Conservation (phyloP, 2,113 vertebrate species). For the Dissostichus mawsoni region DNA sequence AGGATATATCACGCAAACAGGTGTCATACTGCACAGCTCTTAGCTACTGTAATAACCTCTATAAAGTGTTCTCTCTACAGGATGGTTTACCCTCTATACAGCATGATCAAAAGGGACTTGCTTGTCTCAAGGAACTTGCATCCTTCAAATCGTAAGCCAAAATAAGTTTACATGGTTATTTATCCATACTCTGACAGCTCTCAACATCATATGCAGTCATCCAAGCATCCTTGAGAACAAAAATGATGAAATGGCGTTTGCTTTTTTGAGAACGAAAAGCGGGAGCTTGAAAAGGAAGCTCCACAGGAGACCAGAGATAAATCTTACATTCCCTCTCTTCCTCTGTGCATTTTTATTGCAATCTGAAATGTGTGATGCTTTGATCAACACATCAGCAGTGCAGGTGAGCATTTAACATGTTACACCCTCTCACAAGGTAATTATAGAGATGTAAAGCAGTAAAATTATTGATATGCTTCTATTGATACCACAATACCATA, state of each 20-base stretch:
- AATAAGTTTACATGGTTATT: neutral
- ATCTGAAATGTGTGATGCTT: constrained; percentile 15
- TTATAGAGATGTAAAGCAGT: neutral
- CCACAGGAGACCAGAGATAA: neutral
- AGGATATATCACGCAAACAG: neutral
- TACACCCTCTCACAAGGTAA: neutral
- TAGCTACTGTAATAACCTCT: neutral
- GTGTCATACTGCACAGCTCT: neutral
- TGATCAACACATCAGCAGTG: constrained; percentile 10
- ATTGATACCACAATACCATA: neutral
- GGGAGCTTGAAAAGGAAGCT: neutral
- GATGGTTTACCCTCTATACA: neutral
- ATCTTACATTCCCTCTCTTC: constrained; percentile 17
- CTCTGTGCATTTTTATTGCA: neutral
- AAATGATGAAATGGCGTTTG: neutral
- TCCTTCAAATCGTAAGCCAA: neutral
- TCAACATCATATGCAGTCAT: constrained; percentile 32
- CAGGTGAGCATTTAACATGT: constrained; percentile 23
- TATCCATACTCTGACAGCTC: neutral
- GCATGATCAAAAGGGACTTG: neutral
- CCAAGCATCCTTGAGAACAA: neutral
- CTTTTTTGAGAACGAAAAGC: constrained; percentile 10
- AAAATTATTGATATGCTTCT: neutral
- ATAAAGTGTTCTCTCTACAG: neutral
- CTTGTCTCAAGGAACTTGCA: neutral